These are phyloP conservation scores for Cuniculus paca DNA, from an alignment of 2,797 vertebrate genomes.

Conservation along the genomic window DNA sequence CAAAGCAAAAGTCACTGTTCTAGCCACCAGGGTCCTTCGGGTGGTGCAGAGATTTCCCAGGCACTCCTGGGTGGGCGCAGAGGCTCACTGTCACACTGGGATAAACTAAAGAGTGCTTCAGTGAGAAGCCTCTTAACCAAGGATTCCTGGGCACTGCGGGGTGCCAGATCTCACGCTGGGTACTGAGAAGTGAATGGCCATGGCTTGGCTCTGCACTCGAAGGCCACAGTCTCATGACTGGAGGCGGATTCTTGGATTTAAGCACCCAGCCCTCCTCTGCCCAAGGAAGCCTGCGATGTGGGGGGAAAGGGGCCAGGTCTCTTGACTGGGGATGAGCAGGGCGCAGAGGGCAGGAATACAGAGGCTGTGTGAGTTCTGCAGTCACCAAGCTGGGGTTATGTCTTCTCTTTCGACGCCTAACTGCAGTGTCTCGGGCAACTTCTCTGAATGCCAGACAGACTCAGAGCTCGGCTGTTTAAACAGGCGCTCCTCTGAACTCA, in stretches of 20 bases:
- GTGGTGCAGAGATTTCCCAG: too few species aligned
- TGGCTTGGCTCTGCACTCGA: background rate
- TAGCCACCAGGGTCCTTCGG: background rate
- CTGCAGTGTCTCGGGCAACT: background rate
- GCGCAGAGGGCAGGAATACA: fast-evolving
- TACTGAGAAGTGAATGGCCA: too few species aligned
- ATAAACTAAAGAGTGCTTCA: background rate
- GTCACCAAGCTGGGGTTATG: background rate
- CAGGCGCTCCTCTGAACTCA: background rate
- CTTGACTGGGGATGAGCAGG: background rate
- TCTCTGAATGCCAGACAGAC: background rate
- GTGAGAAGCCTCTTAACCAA: background rate
- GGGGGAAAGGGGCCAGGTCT: background rate
- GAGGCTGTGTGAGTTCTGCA: background rate
- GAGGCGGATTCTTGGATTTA: background rate
- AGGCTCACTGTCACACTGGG: background rate
- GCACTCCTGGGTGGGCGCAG: background rate
- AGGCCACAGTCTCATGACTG: background rate
- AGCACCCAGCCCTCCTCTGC: background rate
- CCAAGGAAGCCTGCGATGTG: background rate
- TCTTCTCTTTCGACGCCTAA: background rate
- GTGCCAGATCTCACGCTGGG: too few species aligned
- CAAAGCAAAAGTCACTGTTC: background rate
- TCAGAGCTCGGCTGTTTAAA: background rate
- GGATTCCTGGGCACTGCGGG: background rate